Percentiles rank a stretch among this genome's conserved stretches.
These are phyloP conservation scores for Pseudopipra pipra DNA, from an alignment of 2,113 vertebrate genomes.

Conservation along the genomic window DNA sequence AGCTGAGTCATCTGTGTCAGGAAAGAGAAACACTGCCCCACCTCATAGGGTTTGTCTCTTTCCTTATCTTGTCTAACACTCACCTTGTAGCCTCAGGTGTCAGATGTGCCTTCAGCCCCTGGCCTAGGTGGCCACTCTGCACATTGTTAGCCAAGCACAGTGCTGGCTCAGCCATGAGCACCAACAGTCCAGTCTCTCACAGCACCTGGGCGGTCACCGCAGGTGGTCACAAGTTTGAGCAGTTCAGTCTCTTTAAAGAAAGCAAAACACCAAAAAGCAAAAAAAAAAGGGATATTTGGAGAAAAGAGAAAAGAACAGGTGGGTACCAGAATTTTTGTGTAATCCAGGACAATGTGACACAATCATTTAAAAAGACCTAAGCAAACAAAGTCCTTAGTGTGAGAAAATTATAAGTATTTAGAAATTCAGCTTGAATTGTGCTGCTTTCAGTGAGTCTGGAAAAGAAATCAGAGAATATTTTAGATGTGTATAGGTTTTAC, in stretches of 20 bases:
- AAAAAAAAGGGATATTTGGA: not conserved
- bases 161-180: not conserved
- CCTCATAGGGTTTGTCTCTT: not conserved
- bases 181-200: not conserved
- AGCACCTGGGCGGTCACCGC: not conserved
- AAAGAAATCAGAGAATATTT: not conserved
- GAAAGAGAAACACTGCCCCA: not conserved
- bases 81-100: not conserved
- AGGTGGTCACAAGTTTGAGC: not conserved
- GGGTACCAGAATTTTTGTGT: not conserved
- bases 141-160: not conserved
- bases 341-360: not conserved
- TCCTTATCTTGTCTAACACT: not conserved
- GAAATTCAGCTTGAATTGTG: not conserved
- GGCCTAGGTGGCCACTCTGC: not conserved
- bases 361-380: not conserved
- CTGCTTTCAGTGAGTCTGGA: not conserved
- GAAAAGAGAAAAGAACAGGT: not conserved
- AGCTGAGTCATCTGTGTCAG: not conserved
- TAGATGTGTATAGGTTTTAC: not conserved
- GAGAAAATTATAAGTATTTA: not conserved
- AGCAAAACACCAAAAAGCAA: not conserved
- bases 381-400: not conserved
- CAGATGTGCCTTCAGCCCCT: not conserved
- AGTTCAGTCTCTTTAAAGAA: not conserved